Evolutionary conservation across 2,888 invertebrate genomes (phyloP).

Genomic region (Synergus japonicus): DNA sequence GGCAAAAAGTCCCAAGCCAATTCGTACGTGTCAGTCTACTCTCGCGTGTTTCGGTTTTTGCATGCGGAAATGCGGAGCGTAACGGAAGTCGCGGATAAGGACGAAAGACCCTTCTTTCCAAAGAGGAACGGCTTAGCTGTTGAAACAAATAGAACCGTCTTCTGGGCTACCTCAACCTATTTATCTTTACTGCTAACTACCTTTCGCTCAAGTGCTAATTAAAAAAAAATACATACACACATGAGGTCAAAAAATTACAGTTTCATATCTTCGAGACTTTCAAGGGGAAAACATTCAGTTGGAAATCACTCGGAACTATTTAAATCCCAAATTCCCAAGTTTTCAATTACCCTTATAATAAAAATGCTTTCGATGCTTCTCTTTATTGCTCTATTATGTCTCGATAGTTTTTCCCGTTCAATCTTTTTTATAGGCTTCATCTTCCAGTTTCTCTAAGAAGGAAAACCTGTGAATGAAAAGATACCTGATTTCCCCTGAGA

Average conservation of each 20-base stretch:
- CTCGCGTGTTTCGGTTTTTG: constrained; percentile 21
- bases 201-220: constrained; percentile 50
- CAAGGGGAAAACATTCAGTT: neutral
- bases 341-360: neutral
- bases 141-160: constrained; percentile 51
- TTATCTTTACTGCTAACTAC: constrained; percentile 55
- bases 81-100: constrained; percentile 32
- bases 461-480: constrained; percentile 58
- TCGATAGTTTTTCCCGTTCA: neutral
- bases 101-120: constrained; percentile 39
- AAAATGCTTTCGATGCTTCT: neutral
- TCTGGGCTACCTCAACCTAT: constrained; percentile 47
- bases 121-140: constrained; percentile 36
- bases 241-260: neutral
- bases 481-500: constrained; percentile 71
- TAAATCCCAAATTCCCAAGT: too few relatives aligned
- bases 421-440: constrained; percentile 20
- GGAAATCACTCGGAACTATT: too few relatives aligned
- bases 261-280: neutral
- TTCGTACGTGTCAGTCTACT: constrained; percentile 23
- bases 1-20: constrained; percentile 24
- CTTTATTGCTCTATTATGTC: neutral
- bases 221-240: constrained; percentile 43
- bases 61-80: constrained; percentile 22
- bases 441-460: constrained; percentile 21